A percentile compares a stretch with the other conserved stretches of the same genome.
Evolutionary conservation across 2,888 invertebrate genomes (phyloP).

Genomic region (Temnothorax ravouxi): DNA sequence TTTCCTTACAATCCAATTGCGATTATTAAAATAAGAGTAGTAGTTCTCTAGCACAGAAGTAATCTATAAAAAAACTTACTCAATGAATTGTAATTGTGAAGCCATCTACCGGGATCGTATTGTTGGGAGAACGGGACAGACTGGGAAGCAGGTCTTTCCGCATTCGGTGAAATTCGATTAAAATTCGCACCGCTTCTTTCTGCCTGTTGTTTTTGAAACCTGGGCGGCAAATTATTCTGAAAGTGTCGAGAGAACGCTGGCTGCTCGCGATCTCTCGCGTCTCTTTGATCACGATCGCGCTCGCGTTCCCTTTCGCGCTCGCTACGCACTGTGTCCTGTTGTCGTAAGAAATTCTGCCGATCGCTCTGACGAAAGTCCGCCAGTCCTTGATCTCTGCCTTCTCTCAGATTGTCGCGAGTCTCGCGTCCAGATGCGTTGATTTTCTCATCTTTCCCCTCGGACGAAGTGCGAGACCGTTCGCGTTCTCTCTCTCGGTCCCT

Average conservation of each 20-base stretch:
- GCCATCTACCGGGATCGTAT: constrained; percentile 84
- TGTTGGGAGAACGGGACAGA: constrained; percentile 82
- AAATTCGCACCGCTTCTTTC: constrained; percentile 83
- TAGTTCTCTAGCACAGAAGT: not conserved
- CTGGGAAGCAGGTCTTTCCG: constrained; percentile 81
- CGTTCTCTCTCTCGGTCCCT: constrained; percentile 84
- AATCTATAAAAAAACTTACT: constrained; percentile 75
- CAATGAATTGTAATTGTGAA: constrained; percentile 81
- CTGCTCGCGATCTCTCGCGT: constrained; percentile 88
- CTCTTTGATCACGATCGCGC: constrained; percentile 84
- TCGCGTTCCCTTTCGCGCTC: constrained; percentile 80
- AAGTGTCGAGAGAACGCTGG: constrained; percentile 91
- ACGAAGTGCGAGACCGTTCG: constrained; percentile 83
- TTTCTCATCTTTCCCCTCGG: constrained; percentile 80
- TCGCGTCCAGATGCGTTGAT: constrained; percentile 58
- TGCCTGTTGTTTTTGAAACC: constrained; percentile 93
- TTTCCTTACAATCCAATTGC: not conserved
- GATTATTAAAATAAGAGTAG: not conserved
- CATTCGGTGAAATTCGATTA: constrained; percentile 83
- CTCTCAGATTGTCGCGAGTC: constrained; percentile 63
- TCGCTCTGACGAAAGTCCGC: constrained; percentile 72
- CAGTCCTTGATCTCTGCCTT: constrained; percentile 65
- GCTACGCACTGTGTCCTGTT: constrained; percentile 69
- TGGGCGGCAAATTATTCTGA: constrained; percentile 94
- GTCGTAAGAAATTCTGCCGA: constrained; percentile 74